A percentile compares a stretch with the other conserved stretches of the same genome.
phyloP scores from a whole-genome alignment of 53 echinoderm and acorn worm genomes.

The Antedon mediterranea region DNA sequence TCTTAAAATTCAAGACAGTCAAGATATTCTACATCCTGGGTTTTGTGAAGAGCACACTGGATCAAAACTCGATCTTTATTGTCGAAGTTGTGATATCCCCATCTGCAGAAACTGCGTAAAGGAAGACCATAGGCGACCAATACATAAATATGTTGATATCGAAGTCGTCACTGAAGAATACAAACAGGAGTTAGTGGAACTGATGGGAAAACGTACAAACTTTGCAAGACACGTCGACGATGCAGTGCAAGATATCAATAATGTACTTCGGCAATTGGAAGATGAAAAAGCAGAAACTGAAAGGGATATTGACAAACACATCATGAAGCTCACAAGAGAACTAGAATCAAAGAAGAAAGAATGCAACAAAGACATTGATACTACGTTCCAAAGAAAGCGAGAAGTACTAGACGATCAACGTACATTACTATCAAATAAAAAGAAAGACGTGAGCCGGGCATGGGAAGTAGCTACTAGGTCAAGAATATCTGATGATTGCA shows the following conservation, averaged over 20 bases:
- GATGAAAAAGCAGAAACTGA: not conserved
- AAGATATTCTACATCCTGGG: not conserved
- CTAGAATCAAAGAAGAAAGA: not conserved
- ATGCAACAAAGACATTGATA: not conserved
- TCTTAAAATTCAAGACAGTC: not conserved
- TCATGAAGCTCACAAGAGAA: not conserved
- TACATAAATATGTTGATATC: not conserved
- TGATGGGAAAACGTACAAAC: not conserved
- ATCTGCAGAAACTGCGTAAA: not conserved
- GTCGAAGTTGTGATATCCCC: not conserved
- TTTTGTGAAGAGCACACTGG: not conserved
- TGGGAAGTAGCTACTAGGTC: not conserved
- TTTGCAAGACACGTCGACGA: not conserved
- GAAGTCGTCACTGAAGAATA: not conserved
- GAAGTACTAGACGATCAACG: not conserved
- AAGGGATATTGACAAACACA: not conserved
- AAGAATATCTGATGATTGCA: not conserved
- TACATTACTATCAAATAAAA: not conserved
- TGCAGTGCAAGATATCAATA: not conserved
- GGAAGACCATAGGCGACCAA: not conserved
- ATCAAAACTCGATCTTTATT: not conserved
- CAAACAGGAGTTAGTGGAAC: not conserved
- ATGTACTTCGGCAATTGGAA: not conserved
- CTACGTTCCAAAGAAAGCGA: not conserved
- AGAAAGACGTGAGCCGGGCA: not conserved